Evolutionary conservation across 35 echinoderm and acorn worm genomes (phyloP).

Genomic region (Antedon bifida): DNA sequence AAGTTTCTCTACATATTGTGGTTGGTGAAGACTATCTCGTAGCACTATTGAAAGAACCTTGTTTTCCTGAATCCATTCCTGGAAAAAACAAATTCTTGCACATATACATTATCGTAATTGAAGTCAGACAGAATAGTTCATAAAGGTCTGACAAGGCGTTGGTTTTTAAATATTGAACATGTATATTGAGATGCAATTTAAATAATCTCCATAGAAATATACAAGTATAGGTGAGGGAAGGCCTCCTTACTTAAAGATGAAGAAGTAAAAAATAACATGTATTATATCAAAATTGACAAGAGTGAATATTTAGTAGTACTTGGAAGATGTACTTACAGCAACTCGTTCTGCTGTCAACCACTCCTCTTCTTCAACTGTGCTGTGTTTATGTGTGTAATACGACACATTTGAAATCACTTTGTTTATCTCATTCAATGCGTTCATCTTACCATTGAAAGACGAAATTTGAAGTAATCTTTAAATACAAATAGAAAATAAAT

Average conservation of each 20-base stretch:
- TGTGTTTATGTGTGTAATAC: slow-evolving; percentile 97
- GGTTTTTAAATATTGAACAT: too few relatives aligned
- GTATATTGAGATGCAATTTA: too few relatives aligned
- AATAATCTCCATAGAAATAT: too few relatives aligned
- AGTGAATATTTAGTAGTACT: too few relatives aligned
- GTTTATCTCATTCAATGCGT: slow-evolving; percentile 95
- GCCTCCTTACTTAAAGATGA: neutral
- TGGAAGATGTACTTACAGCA: slow-evolving; percentile 51
- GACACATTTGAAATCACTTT: slow-evolving; percentile 97
- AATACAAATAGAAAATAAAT: neutral
- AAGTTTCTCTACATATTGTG: slow-evolving; percentile 88
- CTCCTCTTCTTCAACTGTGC: slow-evolving; percentile 84
- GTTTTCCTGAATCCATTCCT: slow-evolving; percentile 99
- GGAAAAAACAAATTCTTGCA: too few relatives aligned
- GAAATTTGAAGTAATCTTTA: slow-evolving; percentile 76
- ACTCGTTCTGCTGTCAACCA: slow-evolving; percentile 97
- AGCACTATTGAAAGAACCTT: slow-evolving; percentile 94
- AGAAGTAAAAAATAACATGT: too few relatives aligned
- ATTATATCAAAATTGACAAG: too few relatives aligned
- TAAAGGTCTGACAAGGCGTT: neutral
- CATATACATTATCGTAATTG: too few relatives aligned
- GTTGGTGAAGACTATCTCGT: slow-evolving; percentile 91
- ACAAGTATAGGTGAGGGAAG: too few relatives aligned
- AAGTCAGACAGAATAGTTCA: neutral
- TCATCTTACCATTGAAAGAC: slow-evolving; percentile 99